phyloP scores from a whole-genome alignment of 2,888 invertebrate species.

The Hermaeophaga mercurialis region DNA sequence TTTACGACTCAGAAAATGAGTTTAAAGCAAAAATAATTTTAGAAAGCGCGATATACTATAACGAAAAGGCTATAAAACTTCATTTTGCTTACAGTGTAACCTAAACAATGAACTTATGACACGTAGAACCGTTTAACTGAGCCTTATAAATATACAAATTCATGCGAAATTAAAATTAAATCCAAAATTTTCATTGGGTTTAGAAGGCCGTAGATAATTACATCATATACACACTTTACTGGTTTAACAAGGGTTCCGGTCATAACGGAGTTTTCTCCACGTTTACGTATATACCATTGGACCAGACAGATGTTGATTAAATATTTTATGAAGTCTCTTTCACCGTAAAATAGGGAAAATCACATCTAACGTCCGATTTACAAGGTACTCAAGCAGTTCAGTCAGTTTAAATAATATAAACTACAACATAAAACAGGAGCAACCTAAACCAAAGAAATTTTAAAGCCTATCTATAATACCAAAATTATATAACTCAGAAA shows the following conservation, averaged over 20 bases:
- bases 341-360: constrained; percentile 9
- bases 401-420: neutral
- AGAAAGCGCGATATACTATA: constrained; percentile 5
- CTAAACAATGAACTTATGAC: constrained; percentile 5
- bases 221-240: constrained; percentile 11
- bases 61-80: constrained; percentile 9
- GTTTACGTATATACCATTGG: constrained; percentile 12
- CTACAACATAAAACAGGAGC: too few relatives aligned
- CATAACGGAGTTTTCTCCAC: constrained; percentile 5
- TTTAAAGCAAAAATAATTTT: too few relatives aligned
- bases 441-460: too few relatives aligned
- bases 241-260: constrained; percentile 1
- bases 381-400: too few relatives aligned
- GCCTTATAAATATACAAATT: constrained; percentile 5
- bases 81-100: constrained; percentile 6
- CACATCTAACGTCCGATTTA: neutral
- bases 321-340: constrained; percentile 14
- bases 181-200: constrained; percentile 8
- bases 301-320: constrained; percentile 15
- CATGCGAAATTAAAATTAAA: constrained; percentile 9
- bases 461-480: too few relatives aligned
- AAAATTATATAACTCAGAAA: too few relatives aligned
- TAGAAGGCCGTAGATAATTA: constrained; percentile 13
- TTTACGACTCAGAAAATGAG: too few relatives aligned
- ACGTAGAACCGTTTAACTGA: constrained; percentile 4